A percentile compares a stretch with the other conserved stretches of the same genome.
These are phyloP conservation scores for Callinectes sapidus DNA, from an alignment of 2,888 invertebrate species.

Conservation along the genomic window DNA sequence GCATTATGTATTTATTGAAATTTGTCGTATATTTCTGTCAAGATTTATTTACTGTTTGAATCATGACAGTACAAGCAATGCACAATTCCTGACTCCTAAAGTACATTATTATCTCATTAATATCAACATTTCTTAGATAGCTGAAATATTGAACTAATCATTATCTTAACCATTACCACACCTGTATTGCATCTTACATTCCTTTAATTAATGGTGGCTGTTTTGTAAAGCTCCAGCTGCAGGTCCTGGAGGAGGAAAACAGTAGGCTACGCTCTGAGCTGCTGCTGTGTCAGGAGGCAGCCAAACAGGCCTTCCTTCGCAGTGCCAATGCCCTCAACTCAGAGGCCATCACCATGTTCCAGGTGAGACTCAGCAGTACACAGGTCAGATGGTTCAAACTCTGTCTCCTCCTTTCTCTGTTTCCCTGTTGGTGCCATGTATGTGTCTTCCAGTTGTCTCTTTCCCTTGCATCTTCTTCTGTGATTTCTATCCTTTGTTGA, in stretches of 20 bases:
- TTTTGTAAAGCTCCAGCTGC: conserved; percentile 34
- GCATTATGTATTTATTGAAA: neutral
- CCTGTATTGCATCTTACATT: neutral
- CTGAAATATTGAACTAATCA: neutral
- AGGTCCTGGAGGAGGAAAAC: conserved; percentile 61
- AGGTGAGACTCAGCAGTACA: conserved; percentile 43
- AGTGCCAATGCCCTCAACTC: conserved; percentile 69
- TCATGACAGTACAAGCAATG: neutral
- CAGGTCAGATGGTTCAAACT: neutral
- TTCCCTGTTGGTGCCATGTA: too few relatives aligned
- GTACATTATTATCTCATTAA: neutral
- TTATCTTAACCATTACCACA: neutral
- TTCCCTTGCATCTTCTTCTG: too few relatives aligned
- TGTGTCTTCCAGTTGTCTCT: too few relatives aligned
- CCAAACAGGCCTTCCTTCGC: conserved; percentile 67
- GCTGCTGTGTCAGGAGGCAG: conserved; percentile 65
- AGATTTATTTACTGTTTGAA: neutral
- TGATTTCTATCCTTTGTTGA: too few relatives aligned
- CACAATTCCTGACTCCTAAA: neutral
- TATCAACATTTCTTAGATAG: neutral
- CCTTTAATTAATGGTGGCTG: neutral
- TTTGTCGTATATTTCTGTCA: neutral
- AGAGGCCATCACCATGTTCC: conserved; percentile 68
- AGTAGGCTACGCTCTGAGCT: conserved; percentile 55
- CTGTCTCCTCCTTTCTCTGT: too few relatives aligned